These are phyloP conservation scores for Fragum sueziense DNA, from an alignment of 2,888 invertebrate genomes.

Conservation along the genomic window DNA sequence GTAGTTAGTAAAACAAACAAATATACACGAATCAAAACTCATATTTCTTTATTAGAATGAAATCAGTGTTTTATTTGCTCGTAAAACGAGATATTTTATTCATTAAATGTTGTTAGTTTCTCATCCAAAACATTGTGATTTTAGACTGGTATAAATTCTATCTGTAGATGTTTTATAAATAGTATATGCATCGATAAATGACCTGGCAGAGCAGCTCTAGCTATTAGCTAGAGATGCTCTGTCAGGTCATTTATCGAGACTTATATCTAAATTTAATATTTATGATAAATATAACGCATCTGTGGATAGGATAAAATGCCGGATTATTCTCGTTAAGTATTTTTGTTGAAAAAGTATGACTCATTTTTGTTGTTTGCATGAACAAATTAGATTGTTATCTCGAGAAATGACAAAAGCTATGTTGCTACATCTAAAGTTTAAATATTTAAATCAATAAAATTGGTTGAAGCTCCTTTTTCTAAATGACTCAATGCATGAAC, in stretches of 20 bases:
- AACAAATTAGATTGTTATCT: too few species aligned
- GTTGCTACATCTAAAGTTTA: too few species aligned
- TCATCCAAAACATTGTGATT: constrained; percentile 16
- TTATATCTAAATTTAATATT: too few species aligned
- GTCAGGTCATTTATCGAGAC: too few species aligned
- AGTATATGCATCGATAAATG: too few species aligned
- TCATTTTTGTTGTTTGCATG: constrained; percentile 13
- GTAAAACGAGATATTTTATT: constrained; percentile 16
- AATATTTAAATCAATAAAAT: too few species aligned
- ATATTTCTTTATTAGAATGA: background rate
- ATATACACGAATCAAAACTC: constrained; percentile 20
- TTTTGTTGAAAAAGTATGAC: constrained; percentile 16
- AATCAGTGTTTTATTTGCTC: constrained; percentile 18
- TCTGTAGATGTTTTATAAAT: background rate
- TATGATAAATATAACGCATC: background rate
- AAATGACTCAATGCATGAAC: too few species aligned
- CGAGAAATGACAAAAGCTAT: too few species aligned
- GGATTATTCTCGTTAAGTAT: background rate
- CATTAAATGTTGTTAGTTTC: constrained; percentile 15
- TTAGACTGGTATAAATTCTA: background rate
- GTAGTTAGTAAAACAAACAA: background rate
- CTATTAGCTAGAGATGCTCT: too few species aligned
- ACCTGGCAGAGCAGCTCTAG: too few species aligned
- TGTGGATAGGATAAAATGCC: background rate
- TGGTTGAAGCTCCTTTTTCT: too few species aligned